Conservation (phyloP, 2,888 invertebrate genomes). For the Trissoscelio sp. region DNA sequence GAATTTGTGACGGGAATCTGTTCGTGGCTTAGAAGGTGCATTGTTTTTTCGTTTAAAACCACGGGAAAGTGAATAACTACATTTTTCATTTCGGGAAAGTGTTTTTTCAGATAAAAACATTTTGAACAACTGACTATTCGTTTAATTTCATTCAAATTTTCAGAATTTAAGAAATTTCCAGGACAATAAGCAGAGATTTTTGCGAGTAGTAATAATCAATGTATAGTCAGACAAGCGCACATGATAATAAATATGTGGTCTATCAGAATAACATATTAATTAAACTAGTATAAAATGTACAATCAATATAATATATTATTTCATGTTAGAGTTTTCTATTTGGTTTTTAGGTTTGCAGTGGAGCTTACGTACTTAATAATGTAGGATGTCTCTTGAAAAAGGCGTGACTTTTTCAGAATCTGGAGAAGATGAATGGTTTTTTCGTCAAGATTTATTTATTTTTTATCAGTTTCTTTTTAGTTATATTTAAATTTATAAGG, state of each 20-base stretch:
- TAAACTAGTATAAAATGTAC: conserved; percentile 3
- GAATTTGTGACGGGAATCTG: too few species aligned
- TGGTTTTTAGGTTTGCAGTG: not conserved
- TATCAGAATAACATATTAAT: conserved; percentile 26
- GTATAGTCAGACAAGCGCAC: conserved; percentile 36
- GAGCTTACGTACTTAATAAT: conserved; percentile 7
- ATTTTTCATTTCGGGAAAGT: conserved; percentile 16
- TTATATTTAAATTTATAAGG: not conserved
- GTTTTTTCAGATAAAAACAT: conserved; percentile 15
- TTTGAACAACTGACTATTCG: conserved; percentile 26
- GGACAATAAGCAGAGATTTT: conserved; percentile 35
- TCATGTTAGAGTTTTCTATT: not conserved
- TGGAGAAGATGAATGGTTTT: not conserved
- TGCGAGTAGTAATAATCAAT: conserved; percentile 35
- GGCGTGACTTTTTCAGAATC: not conserved
- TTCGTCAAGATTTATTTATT: not conserved
- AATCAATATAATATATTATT: conserved; percentile 19
- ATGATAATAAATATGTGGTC: conserved; percentile 29
- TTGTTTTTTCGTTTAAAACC: not conserved
- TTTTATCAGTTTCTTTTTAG: too few species aligned
- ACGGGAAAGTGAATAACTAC: not conserved
- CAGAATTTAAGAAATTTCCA: conserved; percentile 1
- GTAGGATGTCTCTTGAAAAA: not conserved
- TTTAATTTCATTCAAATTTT: conserved; percentile 4
- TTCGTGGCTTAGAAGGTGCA: not conserved